These are phyloP conservation scores for Antrozous pallidus DNA, from an alignment of 2,797 vertebrate genomes.

Conservation along the genomic window DNA sequence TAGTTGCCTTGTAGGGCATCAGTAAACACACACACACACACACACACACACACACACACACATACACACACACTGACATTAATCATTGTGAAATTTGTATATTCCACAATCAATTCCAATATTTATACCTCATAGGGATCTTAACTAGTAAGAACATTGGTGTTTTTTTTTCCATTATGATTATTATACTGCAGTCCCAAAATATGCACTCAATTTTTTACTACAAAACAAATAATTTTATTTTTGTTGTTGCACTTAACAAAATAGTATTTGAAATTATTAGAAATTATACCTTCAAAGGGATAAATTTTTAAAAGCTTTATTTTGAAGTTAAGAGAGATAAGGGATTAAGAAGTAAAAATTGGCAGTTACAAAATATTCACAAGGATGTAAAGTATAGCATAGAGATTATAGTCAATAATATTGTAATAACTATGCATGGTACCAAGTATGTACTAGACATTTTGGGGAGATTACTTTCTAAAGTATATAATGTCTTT, in stretches of 20 bases:
- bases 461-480: background rate
- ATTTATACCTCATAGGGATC: background rate
- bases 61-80: background rate
- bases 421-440: background rate
- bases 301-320: background rate
- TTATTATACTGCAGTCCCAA: background rate
- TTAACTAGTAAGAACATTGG: background rate
- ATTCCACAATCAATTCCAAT: background rate
- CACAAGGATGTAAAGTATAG: background rate
- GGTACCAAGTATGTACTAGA: background rate
- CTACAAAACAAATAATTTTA: background rate
- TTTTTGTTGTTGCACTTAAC: background rate
- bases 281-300: background rate
- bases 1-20: background rate
- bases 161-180: background rate
- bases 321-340: background rate
- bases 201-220: background rate
- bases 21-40: background rate
- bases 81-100: background rate
- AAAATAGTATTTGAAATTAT: background rate
- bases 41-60: background rate
- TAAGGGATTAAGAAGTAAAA: background rate
- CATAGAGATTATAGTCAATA: background rate
- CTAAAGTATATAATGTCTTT: background rate
- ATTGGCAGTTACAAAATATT: background rate